Percentiles rank a stretch among this genome's conserved stretches.
These are phyloP conservation scores for Choloepus didactylus DNA, from an alignment of 2,797 vertebrate species.

Conservation along the genomic window DNA sequence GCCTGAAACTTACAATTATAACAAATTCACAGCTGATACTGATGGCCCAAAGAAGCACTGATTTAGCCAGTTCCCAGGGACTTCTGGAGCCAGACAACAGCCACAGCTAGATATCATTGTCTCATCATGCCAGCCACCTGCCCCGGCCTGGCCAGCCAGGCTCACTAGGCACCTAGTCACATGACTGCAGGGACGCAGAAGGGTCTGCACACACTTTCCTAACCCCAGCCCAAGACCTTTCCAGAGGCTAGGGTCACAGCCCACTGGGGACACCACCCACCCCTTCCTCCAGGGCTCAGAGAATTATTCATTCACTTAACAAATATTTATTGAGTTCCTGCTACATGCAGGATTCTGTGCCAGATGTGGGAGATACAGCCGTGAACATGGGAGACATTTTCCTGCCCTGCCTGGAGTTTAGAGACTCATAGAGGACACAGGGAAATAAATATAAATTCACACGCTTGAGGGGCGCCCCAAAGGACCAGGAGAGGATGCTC, in stretches of 20 bases:
- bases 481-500: neutral
- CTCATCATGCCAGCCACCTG: neutral
- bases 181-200: neutral
- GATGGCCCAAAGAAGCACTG: neutral
- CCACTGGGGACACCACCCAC: neutral
- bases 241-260: neutral
- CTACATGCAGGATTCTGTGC: neutral
- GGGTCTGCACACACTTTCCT: neutral
- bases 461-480: neutral
- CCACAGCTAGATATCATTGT: neutral
- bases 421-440: neutral
- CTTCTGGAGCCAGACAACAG: neutral
- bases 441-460: neutral
- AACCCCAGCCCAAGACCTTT: neutral
- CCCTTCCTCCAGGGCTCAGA: neutral
- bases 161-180: neutral
- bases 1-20: neutral
- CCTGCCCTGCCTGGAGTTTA: neutral
- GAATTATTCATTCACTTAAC: neutral
- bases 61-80: neutral
- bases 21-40: neutral
- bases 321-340: neutral
- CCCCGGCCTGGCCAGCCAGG: neutral
- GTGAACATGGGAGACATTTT: too few species aligned
- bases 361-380: neutral